Base-by-base conservation (phyloP, 2,113 vertebrate species). In the Megatriorchis doriae region DNA sequence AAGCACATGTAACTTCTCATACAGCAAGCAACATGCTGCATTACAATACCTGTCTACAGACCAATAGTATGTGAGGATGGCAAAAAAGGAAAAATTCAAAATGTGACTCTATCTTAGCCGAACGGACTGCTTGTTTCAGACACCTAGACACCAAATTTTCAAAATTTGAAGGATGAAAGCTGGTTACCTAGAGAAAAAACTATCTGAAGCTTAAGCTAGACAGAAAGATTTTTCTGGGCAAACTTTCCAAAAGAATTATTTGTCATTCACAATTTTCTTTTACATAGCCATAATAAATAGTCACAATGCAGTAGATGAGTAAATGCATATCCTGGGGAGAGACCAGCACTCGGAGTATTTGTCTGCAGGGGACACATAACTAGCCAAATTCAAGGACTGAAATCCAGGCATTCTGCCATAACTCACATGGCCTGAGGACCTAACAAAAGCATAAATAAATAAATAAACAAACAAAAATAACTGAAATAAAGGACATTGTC, bases 381-480 rank as follows among this genome's bases (percentile, higher is more conserved):
- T 34, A 86, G 79, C 38, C 87, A 86, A 85, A 82, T 61, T 78
- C 78, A 90, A 82, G 71, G 87, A 94, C 62, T 68, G 56, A 95
- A 94, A 95, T 80, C 73, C 50, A 95, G 95, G 91, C 94, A 92
- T 88, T 50, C 68, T 93, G 91, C 84, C 94, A 95, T 67, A 92
- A 89, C 32, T 84, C 79, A 52, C 36, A 74, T 22, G 38, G 86
- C 43, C 66, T 74, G 56, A 86, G 20, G 58, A 72, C 50, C 68
- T 75, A 95, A 82, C 61, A 80, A 88, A 94, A 87, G 53, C 58
- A 83, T 13, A 94, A 71, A 77, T 82, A 92, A 90, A 68, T 86
- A 83, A 92, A 92, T 90, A 84, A 55, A 66, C 77, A 91, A 75
- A 84, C 58, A 86, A 81, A 91, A 79, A 55, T 78, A 70, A 71